Conservation (phyloP, 2,888 invertebrate species). For the Bhutanitis thaidina region DNA sequence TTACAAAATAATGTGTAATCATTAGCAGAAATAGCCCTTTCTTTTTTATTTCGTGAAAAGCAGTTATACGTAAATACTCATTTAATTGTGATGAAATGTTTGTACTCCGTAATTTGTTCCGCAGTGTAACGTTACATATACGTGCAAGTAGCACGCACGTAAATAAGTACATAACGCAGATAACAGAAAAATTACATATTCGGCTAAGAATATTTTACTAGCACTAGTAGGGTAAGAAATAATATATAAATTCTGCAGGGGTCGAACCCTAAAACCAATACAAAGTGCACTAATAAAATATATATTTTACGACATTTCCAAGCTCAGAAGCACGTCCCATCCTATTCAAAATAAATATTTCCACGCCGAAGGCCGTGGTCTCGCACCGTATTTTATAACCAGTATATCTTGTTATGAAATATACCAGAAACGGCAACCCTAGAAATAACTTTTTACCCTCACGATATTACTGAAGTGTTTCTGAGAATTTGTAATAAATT, state of each 20-base stretch:
- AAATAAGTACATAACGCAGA: too few species aligned
- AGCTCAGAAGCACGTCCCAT: slow-evolving; percentile 33
- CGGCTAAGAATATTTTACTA: too few species aligned
- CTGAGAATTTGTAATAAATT: not conserved
- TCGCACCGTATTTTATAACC: slow-evolving; percentile 3
- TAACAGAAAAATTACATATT: too few species aligned
- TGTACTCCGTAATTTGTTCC: too few species aligned
- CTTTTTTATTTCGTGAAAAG: too few species aligned
- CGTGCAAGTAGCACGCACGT: too few species aligned
- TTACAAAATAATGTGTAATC: too few species aligned
- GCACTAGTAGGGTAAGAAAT: not conserved
- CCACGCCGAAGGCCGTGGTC: not conserved
- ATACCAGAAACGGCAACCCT: not conserved
- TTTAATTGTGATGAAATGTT: too few species aligned
- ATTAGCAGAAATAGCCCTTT: too few species aligned
- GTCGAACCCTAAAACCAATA: slow-evolving; percentile 31
- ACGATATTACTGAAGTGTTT: not conserved
- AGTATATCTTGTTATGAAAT: slow-evolving; percentile 9
- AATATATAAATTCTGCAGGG: slow-evolving; percentile 3
- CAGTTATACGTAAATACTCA: too few species aligned
- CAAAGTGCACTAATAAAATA: slow-evolving; percentile 35
- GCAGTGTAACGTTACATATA: too few species aligned
- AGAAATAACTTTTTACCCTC: not conserved
- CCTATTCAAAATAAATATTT: slow-evolving; percentile 5
- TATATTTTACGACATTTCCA: slow-evolving; percentile 40